These are phyloP conservation scores for Coenonympha glycerion DNA, from an alignment of 2,888 invertebrate genomes.

Conservation along the genomic window DNA sequence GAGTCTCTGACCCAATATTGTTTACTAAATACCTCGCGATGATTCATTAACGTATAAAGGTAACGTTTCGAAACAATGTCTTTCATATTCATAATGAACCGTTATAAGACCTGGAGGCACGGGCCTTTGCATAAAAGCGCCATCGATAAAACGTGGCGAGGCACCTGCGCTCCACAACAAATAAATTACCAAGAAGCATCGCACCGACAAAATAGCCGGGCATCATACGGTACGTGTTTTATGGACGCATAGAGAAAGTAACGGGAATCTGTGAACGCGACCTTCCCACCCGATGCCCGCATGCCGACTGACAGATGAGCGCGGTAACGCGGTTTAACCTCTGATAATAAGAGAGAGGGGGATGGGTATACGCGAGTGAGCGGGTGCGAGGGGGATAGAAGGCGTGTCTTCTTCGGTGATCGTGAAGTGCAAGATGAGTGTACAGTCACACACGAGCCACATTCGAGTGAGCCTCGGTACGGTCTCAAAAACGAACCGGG, in stretches of 20 bases:
- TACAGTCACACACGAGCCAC: conserved; percentile 74
- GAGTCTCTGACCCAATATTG: conserved; percentile 46
- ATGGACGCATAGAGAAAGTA: conserved; percentile 63
- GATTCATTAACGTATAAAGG: conserved; percentile 4
- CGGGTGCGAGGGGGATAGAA: conserved; percentile 46
- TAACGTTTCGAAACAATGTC: conserved; percentile 15
- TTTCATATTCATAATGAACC: conserved; percentile 18
- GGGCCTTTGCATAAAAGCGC: conserved; percentile 27
- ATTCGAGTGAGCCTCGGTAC: conserved; percentile 69
- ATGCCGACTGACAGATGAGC: conserved; percentile 72
- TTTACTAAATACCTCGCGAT: conserved; percentile 16
- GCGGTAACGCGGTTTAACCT: conserved; percentile 68
- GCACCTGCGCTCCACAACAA: conserved; percentile 51
- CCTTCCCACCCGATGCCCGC: conserved; percentile 66
- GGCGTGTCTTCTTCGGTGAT: conserved; percentile 73
- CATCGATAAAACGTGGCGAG: conserved; percentile 40
- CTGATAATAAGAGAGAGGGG: conserved; percentile 70
- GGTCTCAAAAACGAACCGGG: conserved; percentile 61
- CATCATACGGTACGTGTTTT: conserved; percentile 60
- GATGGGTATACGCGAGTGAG: conserved; percentile 40
- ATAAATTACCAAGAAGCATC: conserved; percentile 53
- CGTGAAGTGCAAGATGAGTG: conserved; percentile 74
- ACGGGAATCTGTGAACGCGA: conserved; percentile 55
- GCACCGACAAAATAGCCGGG: conserved; percentile 51
- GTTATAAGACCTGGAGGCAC: conserved; percentile 26